These are phyloP conservation scores for Oreocharis arfaki DNA, from an alignment of 2,113 vertebrate species.

Conservation along the genomic window DNA sequence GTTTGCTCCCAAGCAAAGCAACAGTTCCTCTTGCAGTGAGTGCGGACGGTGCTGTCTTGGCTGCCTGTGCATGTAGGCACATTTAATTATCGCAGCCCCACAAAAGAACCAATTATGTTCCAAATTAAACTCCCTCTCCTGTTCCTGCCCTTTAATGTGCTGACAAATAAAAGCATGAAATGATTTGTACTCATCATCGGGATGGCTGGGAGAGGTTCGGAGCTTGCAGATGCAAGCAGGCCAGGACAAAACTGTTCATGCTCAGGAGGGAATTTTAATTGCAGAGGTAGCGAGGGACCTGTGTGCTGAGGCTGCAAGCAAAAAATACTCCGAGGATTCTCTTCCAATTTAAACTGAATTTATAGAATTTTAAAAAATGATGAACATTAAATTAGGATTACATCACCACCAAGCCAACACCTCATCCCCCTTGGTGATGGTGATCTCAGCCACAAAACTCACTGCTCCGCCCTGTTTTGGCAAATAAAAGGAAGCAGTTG, in stretches of 20 bases:
- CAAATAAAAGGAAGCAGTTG: not conserved
- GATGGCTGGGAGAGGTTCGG: not conserved
- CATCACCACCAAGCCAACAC: not conserved
- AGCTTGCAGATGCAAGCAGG: not conserved
- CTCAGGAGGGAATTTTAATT: not conserved
- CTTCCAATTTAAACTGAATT: not conserved
- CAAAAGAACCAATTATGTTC: not conserved
- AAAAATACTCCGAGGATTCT: not conserved
- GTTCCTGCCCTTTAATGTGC: not conserved
- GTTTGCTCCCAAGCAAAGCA: not conserved
- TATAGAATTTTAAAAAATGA: not conserved
- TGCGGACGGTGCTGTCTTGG: not conserved
- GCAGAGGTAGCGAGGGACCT: not conserved
- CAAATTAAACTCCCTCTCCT: not conserved
- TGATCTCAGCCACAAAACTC: constrained; percentile 14
- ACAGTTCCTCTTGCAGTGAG: not conserved
- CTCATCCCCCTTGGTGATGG: not conserved
- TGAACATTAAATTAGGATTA: not conserved
- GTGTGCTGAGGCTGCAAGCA: not conserved
- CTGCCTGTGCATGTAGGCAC: not conserved
- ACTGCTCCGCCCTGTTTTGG: constrained; percentile 9
- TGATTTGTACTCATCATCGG: not conserved
- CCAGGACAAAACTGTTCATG: not conserved
- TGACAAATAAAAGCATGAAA: not conserved
- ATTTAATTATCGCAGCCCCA: not conserved